A percentile compares a stretch with the other conserved stretches of the same genome.
These are phyloP conservation scores for Hemibagrus guttatus DNA, from an alignment of 2,797 vertebrate species.

Conservation along the genomic window DNA sequence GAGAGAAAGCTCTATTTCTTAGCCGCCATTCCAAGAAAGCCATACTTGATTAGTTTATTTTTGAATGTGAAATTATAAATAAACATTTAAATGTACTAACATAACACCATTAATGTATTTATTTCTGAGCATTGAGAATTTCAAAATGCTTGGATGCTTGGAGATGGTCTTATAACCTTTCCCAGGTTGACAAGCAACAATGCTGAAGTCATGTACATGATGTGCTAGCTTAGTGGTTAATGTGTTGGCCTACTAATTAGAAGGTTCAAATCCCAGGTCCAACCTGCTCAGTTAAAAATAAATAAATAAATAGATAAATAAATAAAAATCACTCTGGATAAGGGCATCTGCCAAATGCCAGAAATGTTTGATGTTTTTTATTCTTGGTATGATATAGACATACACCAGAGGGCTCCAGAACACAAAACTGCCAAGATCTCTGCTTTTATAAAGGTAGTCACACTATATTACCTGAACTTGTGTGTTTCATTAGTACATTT, in stretches of 20 bases:
- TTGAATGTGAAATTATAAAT: not conserved
- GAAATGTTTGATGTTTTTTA: not conserved
- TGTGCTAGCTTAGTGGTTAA: no score
- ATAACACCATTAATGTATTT: not conserved
- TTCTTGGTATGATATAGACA: not conserved
- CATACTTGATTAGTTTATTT: not conserved
- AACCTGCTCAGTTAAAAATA: no score
- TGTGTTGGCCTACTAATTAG: no score
- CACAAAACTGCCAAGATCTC: not conserved
- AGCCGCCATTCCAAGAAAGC: not conserved
- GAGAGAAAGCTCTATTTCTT: not conserved
- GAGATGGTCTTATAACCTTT: not conserved
- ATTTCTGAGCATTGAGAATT: not conserved
- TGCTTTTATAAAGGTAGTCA: not conserved
- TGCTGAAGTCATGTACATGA: not conserved
- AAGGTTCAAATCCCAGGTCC: no score
- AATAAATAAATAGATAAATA: no score
- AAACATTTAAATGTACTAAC: not conserved
- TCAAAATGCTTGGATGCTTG: not conserved
- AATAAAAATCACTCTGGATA: no score
- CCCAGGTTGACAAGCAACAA: not conserved
- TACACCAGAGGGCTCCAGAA: not conserved
- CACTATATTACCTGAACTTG: not conserved
- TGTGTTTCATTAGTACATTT: not conserved
- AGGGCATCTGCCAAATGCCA: no score